Base-by-base conservation (phyloP, 2,113 vertebrate species). In the Hipposideros armiger region DNA sequence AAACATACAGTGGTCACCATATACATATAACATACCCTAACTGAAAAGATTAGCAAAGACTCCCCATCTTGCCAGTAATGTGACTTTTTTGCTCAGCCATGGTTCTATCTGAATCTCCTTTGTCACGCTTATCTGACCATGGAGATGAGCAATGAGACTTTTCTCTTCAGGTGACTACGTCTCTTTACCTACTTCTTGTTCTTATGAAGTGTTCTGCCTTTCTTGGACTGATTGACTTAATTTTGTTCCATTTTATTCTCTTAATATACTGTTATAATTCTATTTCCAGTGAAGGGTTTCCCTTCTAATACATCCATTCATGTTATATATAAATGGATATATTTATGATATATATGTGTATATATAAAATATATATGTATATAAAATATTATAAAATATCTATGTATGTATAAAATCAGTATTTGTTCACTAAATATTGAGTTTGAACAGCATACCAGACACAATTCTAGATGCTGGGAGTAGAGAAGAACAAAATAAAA, bases 161-260 rank as follows among this genome's bases (percentile, higher is more conserved):
- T 76, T 77, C n/a, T 45, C 30, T 76, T 81, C 70, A 45, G 19
- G 19, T 9, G 10, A 54, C 32, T 69, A 8, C 54, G 5, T 36
- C 32, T 70, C 42, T 45, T 58, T 50, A 26, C 26, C 50, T 17
- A 32, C 11, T 52, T 77, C 32, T 87, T 76, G 13, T 64, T 73
- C 50, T 87, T 64, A 30, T 56, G n/a, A 58, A 67, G 47, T 22
- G 16, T n/a, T 72, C 20, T 92, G 54, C 22, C n/a, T 85, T 80
- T 72, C 47, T 84, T 20, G 36, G 22, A 54, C 47, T 67, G 17
- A 84, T 28, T 90, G 56, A 82, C 50, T 76, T 58, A 87, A 84
- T 28, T 91, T 72, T 84, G 32, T 78, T 64, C 72, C 58, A 19
- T 78, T 94, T 88, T 94, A 58, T 58, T 77, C 3, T 90, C 32